Percentiles rank a stretch among this genome's conserved stretches.
phyloP scores from a whole-genome alignment of 2,888 invertebrate species.

The Tuta absoluta region DNA sequence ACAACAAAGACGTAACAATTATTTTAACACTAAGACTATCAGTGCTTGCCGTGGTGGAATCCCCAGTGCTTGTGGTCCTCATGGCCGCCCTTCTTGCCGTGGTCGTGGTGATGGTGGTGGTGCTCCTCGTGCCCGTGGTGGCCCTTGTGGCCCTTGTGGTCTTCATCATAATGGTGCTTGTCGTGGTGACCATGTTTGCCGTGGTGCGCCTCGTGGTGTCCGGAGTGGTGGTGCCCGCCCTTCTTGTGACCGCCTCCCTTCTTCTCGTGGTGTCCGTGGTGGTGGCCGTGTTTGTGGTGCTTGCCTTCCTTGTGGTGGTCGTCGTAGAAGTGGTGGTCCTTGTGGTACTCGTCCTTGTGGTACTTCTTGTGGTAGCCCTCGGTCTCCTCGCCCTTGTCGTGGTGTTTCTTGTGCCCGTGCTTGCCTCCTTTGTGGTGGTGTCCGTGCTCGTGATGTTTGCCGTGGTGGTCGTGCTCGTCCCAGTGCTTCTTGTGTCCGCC shows the following conservation, averaged over 20 bases:
- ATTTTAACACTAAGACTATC: slow-evolving; percentile 53
- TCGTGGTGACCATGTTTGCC: slow-evolving; percentile 91
- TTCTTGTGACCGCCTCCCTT: slow-evolving; percentile 90
- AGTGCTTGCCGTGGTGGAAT: slow-evolving; percentile 82
- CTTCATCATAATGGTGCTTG: slow-evolving; percentile 90
- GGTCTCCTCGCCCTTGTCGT: slow-evolving; percentile 91
- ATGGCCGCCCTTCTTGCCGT: slow-evolving; percentile 89
- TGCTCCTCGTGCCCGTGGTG: slow-evolving; percentile 89
- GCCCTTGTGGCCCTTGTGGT: slow-evolving; percentile 90
- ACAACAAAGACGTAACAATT: slow-evolving; percentile 56
- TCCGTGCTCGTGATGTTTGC: slow-evolving; percentile 88
- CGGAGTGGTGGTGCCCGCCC: slow-evolving; percentile 89
- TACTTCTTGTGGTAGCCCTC: slow-evolving; percentile 92
- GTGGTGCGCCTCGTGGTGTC: slow-evolving; percentile 88
- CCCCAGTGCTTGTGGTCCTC: slow-evolving; percentile 89
- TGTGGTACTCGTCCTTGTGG: slow-evolving; percentile 93
- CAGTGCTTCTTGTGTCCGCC: slow-evolving; percentile 91
- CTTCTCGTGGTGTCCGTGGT: slow-evolving; percentile 88
- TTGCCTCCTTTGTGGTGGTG: slow-evolving; percentile 90
- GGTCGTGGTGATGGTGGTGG: slow-evolving; percentile 87
- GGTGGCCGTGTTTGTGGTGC: slow-evolving; percentile 89
- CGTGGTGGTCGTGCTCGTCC: slow-evolving; percentile 87
- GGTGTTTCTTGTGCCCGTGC: slow-evolving; percentile 89
- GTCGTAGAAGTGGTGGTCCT: slow-evolving; percentile 94
- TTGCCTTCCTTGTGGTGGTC: slow-evolving; percentile 92